Conservation (phyloP, 2,113 vertebrate genomes). For the Papio anubis region DNA sequence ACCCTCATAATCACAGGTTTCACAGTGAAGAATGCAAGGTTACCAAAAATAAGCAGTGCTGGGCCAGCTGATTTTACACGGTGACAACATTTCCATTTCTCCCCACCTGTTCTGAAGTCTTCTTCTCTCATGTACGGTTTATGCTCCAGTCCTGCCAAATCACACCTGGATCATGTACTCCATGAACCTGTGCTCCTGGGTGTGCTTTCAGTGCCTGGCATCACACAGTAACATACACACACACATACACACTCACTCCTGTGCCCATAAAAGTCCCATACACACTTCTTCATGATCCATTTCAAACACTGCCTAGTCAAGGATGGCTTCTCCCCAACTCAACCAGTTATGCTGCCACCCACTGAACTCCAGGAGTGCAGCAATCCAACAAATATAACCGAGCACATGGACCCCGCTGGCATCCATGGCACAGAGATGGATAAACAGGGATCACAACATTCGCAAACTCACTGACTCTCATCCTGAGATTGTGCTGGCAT, state of each 20-base stretch:
- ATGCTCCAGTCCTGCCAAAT: fast-evolving
- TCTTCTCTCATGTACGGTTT: fast-evolving
- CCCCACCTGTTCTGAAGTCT: background rate
- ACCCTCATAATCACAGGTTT: background rate
- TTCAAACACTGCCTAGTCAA: background rate
- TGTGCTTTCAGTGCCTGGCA: background rate
- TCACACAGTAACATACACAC: background rate
- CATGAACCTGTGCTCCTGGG: background rate
- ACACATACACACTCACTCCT: fast-evolving
- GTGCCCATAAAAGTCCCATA: background rate
- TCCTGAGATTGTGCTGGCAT: background rate
- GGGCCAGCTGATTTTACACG: background rate
- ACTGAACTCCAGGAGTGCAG: background rate
- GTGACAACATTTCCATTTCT: background rate
- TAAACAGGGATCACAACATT: background rate
- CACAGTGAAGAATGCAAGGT: background rate
- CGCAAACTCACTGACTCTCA: background rate
- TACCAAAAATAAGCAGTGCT: background rate
- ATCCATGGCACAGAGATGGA: background rate
- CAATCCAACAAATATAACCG: background rate
- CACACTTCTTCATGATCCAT: background rate
- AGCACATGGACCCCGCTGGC: background rate
- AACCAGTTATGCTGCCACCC: background rate
- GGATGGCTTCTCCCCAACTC: background rate
- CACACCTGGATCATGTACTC: background rate